Base-by-base conservation (phyloP, 2,797 vertebrate species). In the Chromis chromis region DNA sequence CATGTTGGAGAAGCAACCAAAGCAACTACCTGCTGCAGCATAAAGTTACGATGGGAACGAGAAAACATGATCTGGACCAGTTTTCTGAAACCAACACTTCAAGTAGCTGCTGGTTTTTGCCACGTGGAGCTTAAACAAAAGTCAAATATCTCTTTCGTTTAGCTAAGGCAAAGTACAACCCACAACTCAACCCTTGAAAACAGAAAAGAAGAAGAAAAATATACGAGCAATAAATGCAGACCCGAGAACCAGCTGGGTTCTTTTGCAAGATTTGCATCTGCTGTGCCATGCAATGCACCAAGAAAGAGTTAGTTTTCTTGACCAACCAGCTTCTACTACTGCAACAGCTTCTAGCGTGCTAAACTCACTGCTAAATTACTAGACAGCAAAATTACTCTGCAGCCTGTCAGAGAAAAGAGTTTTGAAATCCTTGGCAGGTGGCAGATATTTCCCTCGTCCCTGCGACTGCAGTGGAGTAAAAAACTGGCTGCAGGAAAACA, bases 351-450 rank as follows among this genome's bases (percentile, higher is more conserved):
- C 53, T 3, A 27, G 14, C 28, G 10, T 3, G 40, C 48, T 60
- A 46, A 62, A 11, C 28, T 2, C 17, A 21, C 31, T 7, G 14
- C 17, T 74, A 10, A 39, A 33, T 42, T 24, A 56, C 59, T 21
- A 63, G 25, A 39, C 39, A 16, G 33, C 27, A 31, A 8, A 44
- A 65, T 56, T 36, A 12, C 50, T 69, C 31, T 63, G 60, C 68
- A 72, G 48, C 70, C 67, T 68, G 60, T 19, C 69, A 49, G 49
- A 59, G 40, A 70, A 24, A 19, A 40, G 55, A 61, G 36, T 42
- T 59, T 27, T 67, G 46, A 56, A 67, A 65, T 75, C 36, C 22
- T 64, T 72, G 75, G 70, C 83, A 86, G 86, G 88, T 83, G 84
- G 74, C 73, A 82, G 25, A 70, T 46, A 53, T 70, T 72, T 68